Percentiles rank a stretch among this genome's conserved stretches.
Evolutionary conservation across 2,113 vertebrate genomes (phyloP).

Genomic region (Oophaga pumilio): DNA sequence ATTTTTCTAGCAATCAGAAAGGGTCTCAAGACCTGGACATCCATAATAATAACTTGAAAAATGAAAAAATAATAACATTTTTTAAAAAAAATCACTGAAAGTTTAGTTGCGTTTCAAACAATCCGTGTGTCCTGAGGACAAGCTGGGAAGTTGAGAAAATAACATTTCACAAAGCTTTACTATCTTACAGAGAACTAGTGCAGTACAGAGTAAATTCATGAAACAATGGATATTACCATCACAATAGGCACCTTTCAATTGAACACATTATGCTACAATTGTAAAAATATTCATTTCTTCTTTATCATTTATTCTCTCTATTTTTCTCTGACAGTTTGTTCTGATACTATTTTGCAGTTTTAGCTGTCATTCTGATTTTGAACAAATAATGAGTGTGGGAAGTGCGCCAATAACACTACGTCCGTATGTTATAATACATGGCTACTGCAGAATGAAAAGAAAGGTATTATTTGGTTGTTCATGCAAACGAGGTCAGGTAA

Average conservation of each 20-base stretch:
- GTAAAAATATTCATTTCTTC: not conserved
- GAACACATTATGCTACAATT: not conserved
- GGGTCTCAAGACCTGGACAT: no score
- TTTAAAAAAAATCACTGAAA: no score
- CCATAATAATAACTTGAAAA: no score
- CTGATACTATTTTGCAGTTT: slow-evolving; percentile 36
- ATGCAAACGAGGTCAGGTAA: slow-evolving; percentile 55
- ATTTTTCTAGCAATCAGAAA: no score
- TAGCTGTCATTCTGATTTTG: slow-evolving; percentile 38
- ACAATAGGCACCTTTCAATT: not conserved
- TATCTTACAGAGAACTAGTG: not conserved
- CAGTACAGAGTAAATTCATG: not conserved
- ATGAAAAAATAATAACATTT: no score
- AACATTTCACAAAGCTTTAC: not conserved
- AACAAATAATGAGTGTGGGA: slow-evolving; percentile 35
- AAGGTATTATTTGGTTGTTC: slow-evolving; percentile 53
- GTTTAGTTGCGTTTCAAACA: no score
- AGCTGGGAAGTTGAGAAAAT: no score
- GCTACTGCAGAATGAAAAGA: slow-evolving; percentile 39
- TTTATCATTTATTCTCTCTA: slow-evolving; percentile 5
- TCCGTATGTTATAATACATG: slow-evolving; percentile 43
- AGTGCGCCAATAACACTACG: slow-evolving; percentile 17
- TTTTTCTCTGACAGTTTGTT: slow-evolving; percentile 8
- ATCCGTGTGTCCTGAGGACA: no score
- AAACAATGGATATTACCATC: not conserved